Base-by-base conservation (phyloP, 2,113 vertebrate genomes). In the Brachyistius frenatus region DNA sequence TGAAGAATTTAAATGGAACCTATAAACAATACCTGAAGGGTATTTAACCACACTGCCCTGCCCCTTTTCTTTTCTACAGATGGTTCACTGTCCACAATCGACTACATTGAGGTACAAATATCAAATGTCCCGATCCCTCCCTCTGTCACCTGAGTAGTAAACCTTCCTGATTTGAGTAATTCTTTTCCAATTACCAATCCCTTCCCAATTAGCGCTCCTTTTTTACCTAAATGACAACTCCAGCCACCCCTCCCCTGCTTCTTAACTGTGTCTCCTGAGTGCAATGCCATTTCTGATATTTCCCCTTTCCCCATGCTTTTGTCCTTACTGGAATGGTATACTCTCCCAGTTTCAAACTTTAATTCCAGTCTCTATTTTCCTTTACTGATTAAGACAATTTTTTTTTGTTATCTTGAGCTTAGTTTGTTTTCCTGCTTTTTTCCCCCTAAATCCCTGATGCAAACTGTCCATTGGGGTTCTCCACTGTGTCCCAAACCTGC, bases 61-160 rank as follows among this genome's bases (percentile, higher is more conserved):
- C 91, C 91, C 92, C 92, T 95, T 94, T 93, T 95, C 89, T 94
- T 94, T 88, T 89, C 91, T 93, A 91, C 95, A 95, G 95, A 95
- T 95, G 95, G 93, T 93, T 94, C 91, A 88, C 92, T 90, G 81
- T 91, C 84, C 92, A 91, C 91, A 93, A 89, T 90, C 91, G 76
- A 88, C 91, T 70, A 92, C 81, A 78, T 93, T 92, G 95, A 95
- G 95, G 95, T 95, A 95, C 94, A 94, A 92, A 90, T 90, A 92
- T 91, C 89, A 94, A 93, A 92, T 91, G 86, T 92, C 89, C 89
- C 86, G 49, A 86, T 78, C 81, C 81, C 84, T 89, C 73, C 88
- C 83, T 83, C 83, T 94, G 81, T 94, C 82, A 94, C 92, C 92
- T 86, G 81, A 90, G 58, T 93, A 88, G 83, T 82, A 73, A 83